Evolutionary conservation across 2,888 invertebrate genomes (phyloP), one percentile per base, ranked within the genome.

Genomic region (Pheosia gnoma): DNA sequence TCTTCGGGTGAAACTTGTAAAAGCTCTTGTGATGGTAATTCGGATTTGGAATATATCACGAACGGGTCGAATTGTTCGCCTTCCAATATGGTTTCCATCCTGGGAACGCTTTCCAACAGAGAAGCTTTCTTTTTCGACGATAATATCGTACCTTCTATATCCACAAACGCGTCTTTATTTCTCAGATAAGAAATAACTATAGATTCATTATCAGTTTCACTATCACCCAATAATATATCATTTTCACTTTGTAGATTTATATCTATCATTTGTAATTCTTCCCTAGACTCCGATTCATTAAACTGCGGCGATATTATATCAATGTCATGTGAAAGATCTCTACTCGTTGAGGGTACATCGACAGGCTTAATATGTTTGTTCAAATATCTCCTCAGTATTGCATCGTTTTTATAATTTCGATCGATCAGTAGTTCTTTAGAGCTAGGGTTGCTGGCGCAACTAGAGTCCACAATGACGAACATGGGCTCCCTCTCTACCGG

Each of bases 41-140:
- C 63, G 57, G 60, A 67, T 62, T 63, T 67, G 53, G 76, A 67
- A 49, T 65, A 69, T 38, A 74, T 43, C 7, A 71, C 72, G 66
- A 80, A 80, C 10, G 77, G 55, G 57, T 68, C 67, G 64, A 82
- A 80, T 59, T 78, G 80, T 77, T 85, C 80, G 49, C 80, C 80
- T 78, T 89, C 89, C 52, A 77, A 59, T 58, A 88, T 89, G 6
- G 89, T 87, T 74, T 89, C 85, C 84, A 89, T 83, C 82, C 84
- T 89, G 4, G 85, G 80, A 9, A 89, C 79, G 70, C 80, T 83
- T 60, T 83, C 79, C 57, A 89, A 66, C 25, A 89, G 63, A 4
- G 86, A 85, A 5, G 80, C 73, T 67, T 82, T 87, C 71, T 82
- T 89, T 74, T 81, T 87, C 9, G 72, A 73, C 1, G 79, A 76